Evolutionary conservation across 1,140 invertebrate genomes (phyloP), one percentile per base, ranked within the genome.

Genomic region (Glossosoma conforme): DNA sequence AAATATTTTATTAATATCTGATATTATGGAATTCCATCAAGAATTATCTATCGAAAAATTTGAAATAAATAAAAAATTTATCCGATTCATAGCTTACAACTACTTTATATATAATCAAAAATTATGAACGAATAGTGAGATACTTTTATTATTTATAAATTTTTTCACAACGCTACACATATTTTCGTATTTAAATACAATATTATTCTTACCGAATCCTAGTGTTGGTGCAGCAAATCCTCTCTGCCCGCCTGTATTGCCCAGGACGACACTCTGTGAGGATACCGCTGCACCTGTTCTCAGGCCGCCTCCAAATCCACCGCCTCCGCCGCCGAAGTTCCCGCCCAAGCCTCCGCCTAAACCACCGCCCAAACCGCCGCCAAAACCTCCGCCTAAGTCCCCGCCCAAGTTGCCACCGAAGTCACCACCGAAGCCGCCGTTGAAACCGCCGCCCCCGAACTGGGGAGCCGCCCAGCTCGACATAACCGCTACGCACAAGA

Each of bases 201-300:
- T n/a, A n/a, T n/a, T 4, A 20, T 2, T 10, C 20, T 40, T 45
- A 49, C 53, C 46, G 14, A 45, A 45, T 19, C 30, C 20, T 15
- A 21, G 9, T 15, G n/a, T 22, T 3, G 32, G 35, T 15, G 18
- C 11, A 36, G n/a, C 21, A 15, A 48, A 43, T 36, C 25, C 45
- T 18, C 21, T 21, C 20, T 42, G 40, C 13, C 25, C 19, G 11
- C 11, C 11, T 10, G 6, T 28, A 28, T 28, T 28, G 9, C 52
- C 45, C 33, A 54, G 35, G 2, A 24, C 21, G 18, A 54, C 20
- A 38, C 45, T 54, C 22, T 54, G 52, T 21, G 45, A 43, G 21
- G 52, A 54, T 38, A 52, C 42, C 14, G 28, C 42, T n/a, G 22
- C 17, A 13, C 43, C 43, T 15, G 8, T 30, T 20, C 43, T 30